Evolutionary conservation across 2,113 vertebrate species (phyloP).

Genomic region (Leptocoma aspasia): DNA sequence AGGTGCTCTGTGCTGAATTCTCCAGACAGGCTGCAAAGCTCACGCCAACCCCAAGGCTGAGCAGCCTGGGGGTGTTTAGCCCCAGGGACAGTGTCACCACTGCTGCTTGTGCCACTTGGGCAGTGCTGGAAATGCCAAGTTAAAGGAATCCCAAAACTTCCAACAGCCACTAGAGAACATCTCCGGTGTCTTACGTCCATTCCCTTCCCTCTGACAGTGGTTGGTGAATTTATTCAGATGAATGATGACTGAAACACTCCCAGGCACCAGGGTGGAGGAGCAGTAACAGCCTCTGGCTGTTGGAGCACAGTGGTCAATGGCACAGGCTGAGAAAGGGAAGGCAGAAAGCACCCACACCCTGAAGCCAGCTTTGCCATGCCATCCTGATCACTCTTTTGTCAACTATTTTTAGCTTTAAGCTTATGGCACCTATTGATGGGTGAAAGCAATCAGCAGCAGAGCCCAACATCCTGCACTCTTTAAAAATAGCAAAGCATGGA

Average conservation of each 20-base stretch:
- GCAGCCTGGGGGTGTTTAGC: not conserved
- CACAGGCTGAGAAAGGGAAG: not conserved
- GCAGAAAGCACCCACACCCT: not conserved
- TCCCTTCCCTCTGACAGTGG: not conserved
- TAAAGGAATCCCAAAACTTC: not conserved
- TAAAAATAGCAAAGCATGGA: not conserved
- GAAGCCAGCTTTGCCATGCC: not conserved
- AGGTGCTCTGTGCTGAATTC: not conserved
- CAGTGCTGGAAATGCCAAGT: fast-evolving
- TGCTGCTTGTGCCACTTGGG: not conserved
- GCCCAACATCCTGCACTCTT: not conserved
- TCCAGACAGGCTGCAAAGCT: not conserved
- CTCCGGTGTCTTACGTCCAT: fast-evolving
- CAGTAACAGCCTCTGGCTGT: not conserved
- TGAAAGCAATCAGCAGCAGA: not conserved
- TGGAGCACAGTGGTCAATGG: fast-evolving
- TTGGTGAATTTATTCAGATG: not conserved
- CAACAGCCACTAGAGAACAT: fast-evolving
- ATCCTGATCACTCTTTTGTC: not conserved
- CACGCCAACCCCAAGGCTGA: fast-evolving
- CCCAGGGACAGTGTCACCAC: not conserved
- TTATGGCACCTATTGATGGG: not conserved
- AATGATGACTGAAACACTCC: not conserved
- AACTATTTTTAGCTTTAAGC: conserved; percentile 5
- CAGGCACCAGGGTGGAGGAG: fast-evolving